Base-by-base conservation (phyloP, 2,113 vertebrate genomes). In the Thamnophis sirtalis region DNA sequence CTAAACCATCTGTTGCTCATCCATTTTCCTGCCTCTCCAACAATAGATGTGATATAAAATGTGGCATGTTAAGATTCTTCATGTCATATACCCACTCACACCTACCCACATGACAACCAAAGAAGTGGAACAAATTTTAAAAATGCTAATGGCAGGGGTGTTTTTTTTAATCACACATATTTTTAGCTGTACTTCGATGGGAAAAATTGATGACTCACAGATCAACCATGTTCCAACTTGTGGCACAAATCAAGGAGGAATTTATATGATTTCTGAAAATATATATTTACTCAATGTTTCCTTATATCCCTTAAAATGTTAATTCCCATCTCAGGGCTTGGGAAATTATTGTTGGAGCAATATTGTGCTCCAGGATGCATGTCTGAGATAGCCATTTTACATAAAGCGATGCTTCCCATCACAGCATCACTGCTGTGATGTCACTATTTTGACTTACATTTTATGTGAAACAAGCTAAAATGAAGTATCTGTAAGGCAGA, bases 381-480 rank as follows among this genome's bases (percentile, higher is more conserved):
- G 51, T 91, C 88, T 88, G 90, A 8, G 91, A 89, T 95, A 92
- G 73, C 87, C 89, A 95, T 95, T 95, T 96, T 93, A 92, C 73
- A 89, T 94, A 93, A 94, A 96, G 93, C 92, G 93, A 91, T 94
- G 94, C 89, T 92, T 96, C 93, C 86, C 93, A 92, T 90, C 84
- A 24, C 87, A 93, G 89, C 84, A 80, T 80, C 56, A 84, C 87
- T 0, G 0, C 88, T 49, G 43, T 91, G 94, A 84, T 80, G 73
- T 21, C 73, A 38, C 33, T 92, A 33, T 68, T 85, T 86, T 91
- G 89, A 84, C 58, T 93, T 11, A 9, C 0, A 50, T 90, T 84
- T 93, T 90, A 89, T 93, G 92, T 54, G 91, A 91, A 92, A 56
- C 58, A 0, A 63, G 95, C 89, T 84, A 84, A 94, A 93, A 90